These are phyloP conservation scores for Euphonia xanthogaster DNA, from an alignment of 2,797 vertebrate species.

Conservation along the genomic window DNA sequence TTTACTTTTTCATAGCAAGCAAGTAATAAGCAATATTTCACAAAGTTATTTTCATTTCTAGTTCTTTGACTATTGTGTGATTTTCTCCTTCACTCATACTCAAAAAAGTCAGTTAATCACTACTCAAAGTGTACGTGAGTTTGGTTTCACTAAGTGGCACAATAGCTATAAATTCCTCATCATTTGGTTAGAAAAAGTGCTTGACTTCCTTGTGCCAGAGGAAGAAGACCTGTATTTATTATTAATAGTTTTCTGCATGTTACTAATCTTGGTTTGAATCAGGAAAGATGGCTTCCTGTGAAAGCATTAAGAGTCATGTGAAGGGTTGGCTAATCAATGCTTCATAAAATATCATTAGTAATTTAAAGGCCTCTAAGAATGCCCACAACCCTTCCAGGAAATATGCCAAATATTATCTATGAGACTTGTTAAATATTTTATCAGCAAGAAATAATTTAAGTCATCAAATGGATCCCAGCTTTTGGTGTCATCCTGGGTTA, in stretches of 20 bases:
- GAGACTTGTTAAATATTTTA: slow-evolving; percentile 17
- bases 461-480: not conserved
- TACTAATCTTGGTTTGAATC: not conserved
- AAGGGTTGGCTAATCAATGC: not conserved
- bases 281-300: not conserved
- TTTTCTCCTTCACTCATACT: not conserved
- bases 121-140: not conserved
- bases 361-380: not conserved
- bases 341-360: slow-evolving; percentile 5
- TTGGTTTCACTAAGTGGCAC: not conserved
- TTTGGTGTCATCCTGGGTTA: not conserved
- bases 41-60: not conserved
- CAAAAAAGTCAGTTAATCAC: not conserved
- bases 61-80: not conserved
- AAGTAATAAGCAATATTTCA: not conserved
- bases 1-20: not conserved
- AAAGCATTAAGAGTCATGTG: not conserved
- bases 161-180: not conserved
- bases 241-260: not conserved
- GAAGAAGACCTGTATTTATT: not conserved
- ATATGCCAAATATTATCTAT: not conserved
- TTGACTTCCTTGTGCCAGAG: not conserved
- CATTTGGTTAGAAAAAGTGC: not conserved
- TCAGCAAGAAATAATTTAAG: not conserved
- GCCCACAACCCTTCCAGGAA: not conserved